phyloP scores from a whole-genome alignment of 2,797 vertebrate genomes.

The Columba guinea region DNA sequence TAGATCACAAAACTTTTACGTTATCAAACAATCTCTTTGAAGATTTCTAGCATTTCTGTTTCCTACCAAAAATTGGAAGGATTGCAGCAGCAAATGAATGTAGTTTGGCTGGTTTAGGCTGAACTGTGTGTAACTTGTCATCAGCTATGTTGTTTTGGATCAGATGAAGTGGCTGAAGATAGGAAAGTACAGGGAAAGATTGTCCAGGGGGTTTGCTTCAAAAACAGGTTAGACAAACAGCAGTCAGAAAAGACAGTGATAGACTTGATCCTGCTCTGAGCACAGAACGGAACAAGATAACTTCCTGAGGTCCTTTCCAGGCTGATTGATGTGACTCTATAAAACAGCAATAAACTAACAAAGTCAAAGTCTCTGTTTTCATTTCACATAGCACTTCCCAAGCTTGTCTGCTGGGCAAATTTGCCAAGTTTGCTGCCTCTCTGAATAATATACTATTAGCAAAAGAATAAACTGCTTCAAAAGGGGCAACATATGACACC shows the following conservation, averaged over 20 bases:
- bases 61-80: not conserved
- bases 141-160: not conserved
- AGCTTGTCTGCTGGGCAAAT: not conserved
- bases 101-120: constrained; percentile 7
- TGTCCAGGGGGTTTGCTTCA: not conserved
- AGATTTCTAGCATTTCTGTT: constrained; percentile 3
- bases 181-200: not conserved
- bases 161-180: not conserved
- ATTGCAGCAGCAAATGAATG: not conserved
- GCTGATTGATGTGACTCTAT: not conserved
- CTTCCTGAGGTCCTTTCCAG: not conserved
- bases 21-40: not conserved
- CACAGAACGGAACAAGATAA: not conserved
- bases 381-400: not conserved
- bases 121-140: not conserved
- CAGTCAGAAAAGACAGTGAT: not conserved
- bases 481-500: not conserved
- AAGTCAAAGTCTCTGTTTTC: not conserved
- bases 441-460: not conserved
- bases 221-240: not conserved
- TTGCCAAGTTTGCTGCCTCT: constrained; percentile 29
- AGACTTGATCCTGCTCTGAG: not conserved
- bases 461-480: not conserved
- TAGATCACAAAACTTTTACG: not conserved
- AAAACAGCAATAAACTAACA: not conserved